Base-by-base conservation (phyloP, 2,113 vertebrate genomes). In the Tenebrosternarchus preto region DNA sequence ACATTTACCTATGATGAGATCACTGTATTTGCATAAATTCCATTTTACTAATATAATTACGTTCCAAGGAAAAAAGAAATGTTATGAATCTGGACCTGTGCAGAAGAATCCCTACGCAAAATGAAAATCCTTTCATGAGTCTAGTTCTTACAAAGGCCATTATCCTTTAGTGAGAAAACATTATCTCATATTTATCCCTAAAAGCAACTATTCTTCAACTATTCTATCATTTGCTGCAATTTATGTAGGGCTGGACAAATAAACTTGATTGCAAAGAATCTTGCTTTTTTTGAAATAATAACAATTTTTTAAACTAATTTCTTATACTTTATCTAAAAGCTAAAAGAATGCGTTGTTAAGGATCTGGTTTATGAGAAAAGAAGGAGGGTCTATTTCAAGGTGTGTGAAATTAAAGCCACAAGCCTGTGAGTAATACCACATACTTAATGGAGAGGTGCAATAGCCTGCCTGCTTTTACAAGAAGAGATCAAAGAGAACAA, bases 21-120 rank as follows among this genome's bases (percentile, higher is more conserved):
- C 63, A 63, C 1, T 46, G 60, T 27, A 61, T 76, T 82, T 82
- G 66, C 57, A 82, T 71, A 33, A 82, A 31, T 76, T 82, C 80
- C 80, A 82, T 33, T 31, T 50, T 63, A n/a, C 24, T 56, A 27
- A 33, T 25, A 33, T 25, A 36, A 20, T 11, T n/a, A n/a, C n/a
- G 55, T 46, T 20, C 61, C 50, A 33, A 5, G 15, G 33, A 66
- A 31, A 3, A 29, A 64, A 64, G 8, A 66, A 11, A 31, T 4
- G 17, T 66, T 7, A 29, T 29, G 29, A 29, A 66, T 31, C 63
- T 24, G 20, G 9, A 2, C 20, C 9, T 11, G 25, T 24, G 5
- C 63, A 66, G 29, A 63, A 29, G 5, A 63, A 63, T 8, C 60
- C 57, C 1, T 6, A 20, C 17, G 12, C 43, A 50, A 15, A 50